phyloP scores from a whole-genome alignment of 2,888 invertebrate species.

The Thereva nobilitata region DNA sequence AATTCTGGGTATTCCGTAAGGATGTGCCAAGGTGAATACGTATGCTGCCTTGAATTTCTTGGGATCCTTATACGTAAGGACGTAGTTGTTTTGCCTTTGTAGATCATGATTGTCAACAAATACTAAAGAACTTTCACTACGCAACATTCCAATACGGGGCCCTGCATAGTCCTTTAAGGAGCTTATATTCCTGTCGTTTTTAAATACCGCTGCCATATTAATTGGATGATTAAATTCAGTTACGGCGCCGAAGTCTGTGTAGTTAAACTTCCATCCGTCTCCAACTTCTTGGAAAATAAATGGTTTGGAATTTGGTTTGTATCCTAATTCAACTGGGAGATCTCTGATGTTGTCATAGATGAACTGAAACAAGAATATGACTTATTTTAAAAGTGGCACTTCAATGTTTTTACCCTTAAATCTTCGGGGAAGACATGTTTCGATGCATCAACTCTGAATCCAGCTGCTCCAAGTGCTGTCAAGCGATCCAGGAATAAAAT shows the following conservation, averaged over 20 bases:
- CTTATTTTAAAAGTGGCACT: neutral
- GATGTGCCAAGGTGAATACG: constrained; percentile 73
- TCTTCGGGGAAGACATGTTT: constrained; percentile 38
- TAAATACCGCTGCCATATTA: constrained; percentile 46
- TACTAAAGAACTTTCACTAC: constrained; percentile 64
- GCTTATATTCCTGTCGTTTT: constrained; percentile 61
- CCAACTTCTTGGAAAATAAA: constrained; percentile 49
- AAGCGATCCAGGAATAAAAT: constrained; percentile 19
- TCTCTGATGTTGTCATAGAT: constrained; percentile 15
- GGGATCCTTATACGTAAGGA: constrained; percentile 54
- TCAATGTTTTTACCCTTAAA: constrained; percentile 20
- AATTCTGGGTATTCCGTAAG: constrained; percentile 73
- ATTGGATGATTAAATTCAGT: constrained; percentile 66
- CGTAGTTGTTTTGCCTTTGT: constrained; percentile 71
- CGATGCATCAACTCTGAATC: constrained; percentile 32
- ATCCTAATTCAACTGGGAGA: neutral
- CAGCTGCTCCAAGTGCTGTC: constrained; percentile 21
- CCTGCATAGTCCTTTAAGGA: constrained; percentile 61
- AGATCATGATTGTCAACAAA: constrained; percentile 88
- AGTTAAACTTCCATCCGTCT: constrained; percentile 61
- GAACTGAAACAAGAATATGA: constrained; percentile 2
- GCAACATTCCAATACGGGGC: constrained; percentile 66
- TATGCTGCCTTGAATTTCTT: constrained; percentile 59
- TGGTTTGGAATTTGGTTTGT: neutral
- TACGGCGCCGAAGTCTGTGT: constrained; percentile 63